phyloP scores from a whole-genome alignment of 2,888 invertebrate species.

The Ormyrus thymus region DNA sequence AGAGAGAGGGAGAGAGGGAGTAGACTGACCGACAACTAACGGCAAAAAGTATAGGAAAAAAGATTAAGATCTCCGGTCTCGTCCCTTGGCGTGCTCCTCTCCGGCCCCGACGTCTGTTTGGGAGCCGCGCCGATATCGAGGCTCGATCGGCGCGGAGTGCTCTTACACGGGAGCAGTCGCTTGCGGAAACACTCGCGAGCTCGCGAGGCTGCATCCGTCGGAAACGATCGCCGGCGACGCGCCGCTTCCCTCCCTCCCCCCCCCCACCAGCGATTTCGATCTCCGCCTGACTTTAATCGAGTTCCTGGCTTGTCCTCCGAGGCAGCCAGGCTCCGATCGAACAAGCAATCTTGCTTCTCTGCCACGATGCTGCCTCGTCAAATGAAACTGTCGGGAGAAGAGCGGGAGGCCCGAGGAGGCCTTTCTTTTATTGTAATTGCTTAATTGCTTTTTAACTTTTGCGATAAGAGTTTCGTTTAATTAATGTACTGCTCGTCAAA shows the following conservation, averaged over 20 bases:
- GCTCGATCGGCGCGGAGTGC: slow-evolving; percentile 7
- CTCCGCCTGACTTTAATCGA: slow-evolving; percentile 25
- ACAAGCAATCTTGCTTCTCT: slow-evolving; percentile 10
- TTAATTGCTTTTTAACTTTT: too few species aligned
- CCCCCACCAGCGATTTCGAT: too few species aligned
- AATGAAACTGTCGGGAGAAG: background rate
- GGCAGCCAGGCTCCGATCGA: slow-evolving; percentile 2
- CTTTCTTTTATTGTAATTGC: too few species aligned
- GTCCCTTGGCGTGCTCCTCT: background rate
- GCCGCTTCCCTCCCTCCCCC: background rate
- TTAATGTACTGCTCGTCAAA: too few species aligned
- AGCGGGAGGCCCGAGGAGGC: too few species aligned
- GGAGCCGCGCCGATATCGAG: background rate
- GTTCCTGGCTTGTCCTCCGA: slow-evolving; percentile 10
- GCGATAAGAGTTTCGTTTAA: too few species aligned
- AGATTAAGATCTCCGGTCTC: slow-evolving; percentile 39
- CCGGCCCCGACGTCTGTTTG: background rate
- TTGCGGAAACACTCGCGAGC: slow-evolving; percentile 15
- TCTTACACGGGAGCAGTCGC: background rate
- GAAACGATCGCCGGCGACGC: slow-evolving; percentile 27
- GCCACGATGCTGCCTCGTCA: slow-evolving; percentile 18
- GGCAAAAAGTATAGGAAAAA: slow-evolving; percentile 39
- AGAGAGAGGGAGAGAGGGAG: background rate
- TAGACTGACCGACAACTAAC: slow-evolving; percentile 28
- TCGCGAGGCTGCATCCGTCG: slow-evolving; percentile 31